Evolutionary conservation across 2,113 vertebrate species (phyloP), one percentile per base, ranked within the genome.

Genomic region (Petrocephalus microphthalmus): DNA sequence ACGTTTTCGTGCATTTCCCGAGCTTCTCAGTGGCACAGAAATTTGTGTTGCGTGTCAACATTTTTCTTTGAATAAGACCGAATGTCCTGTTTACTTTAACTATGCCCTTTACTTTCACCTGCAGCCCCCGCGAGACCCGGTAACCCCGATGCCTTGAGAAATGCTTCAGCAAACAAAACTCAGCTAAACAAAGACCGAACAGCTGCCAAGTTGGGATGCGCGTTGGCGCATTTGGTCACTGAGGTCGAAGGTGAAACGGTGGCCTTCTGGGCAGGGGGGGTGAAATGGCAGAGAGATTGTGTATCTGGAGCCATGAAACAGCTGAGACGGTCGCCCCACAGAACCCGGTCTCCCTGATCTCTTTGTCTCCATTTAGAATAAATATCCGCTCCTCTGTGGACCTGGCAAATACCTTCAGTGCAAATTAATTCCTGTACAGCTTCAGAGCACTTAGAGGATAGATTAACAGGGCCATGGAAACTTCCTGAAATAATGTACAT

Each of bases 381-480:
- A 86, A 89, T 86, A 86, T 54, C 88, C 83, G 45, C 33, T 86
- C 20, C 83, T 54, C 29, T 52, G 25, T 53, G 57, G 84, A 86
- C 60, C 49, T 54, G 49, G 84, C 88, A 88, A 57, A 88, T 84
- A 51, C 84, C 64, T 78, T 37, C 33, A n/a, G 83, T 25, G 13
- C 83, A 85, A 88, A 82, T 88, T 82, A 81, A 88, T 51, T 88
- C 49, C 87, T 82, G 71, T 51, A 51, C 60, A 25, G 29, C 33
- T 87, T 71, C 64, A 71, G 5, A 64, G 71, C 45, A 88, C 88
- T 64, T 78, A 19, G 20, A 37, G 45, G 88, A 83, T n/a, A 47
- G 53, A 83, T 60, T 83, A 60, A 81, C 29, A 88, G 56, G 25
- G 11, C 56, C 52, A 52, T 60, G 78, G 54, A 88, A 88, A 67